Base-by-base conservation (phyloP, 2,888 invertebrate species). In the Sicus ferrugineus region DNA sequence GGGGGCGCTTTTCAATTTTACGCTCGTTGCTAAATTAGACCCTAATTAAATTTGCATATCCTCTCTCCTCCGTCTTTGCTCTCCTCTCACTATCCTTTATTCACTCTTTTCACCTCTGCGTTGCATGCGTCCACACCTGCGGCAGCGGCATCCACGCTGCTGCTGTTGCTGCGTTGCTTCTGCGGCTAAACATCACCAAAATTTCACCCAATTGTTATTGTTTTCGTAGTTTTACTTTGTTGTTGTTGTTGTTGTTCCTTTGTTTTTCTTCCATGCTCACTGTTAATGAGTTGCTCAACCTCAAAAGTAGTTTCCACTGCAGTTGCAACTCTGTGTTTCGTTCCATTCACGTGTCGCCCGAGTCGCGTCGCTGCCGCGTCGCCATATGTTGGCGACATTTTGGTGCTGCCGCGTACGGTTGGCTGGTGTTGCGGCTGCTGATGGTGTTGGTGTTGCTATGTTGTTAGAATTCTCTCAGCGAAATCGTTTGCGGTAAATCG, bases 21-120 rank as follows among this genome's bases (percentile, higher is more conserved):
- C 74, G 75, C 75, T 73, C 73, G 72, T 75, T 74, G 69, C 74
- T 67, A 74, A 75, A 75, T 77, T 75, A 75, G 75, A 74, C 74
- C 74, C 76, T 76, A 76, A 77, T 77, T 77, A 76, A 76, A 76
- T 76, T 76, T 74, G 71, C 76, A 77, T 77, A 75, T 75, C 72
- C 73, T 71, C 54, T 30, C 54, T 16, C 26, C 54, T 26, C 16
- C 16, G 26, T 7, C 26, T 28, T 14, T 14, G 2, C 19, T n/a
- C 50, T 21, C 14, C 50, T n/a, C n/a, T 52, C 50, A 21, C 21
- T 52, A 6, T 23, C 54, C 28, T 16, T 23, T 23, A 11, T 23
- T 28, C 26, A 23, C 16, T 16, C 54, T 16, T 16, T 28, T 21
- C 26, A 2, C 11, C 14, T 9, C 54, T 19, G 7, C 21, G 21